Evolutionary conservation across 2,113 vertebrate genomes (phyloP).

Genomic region (Zosterops lateralis): DNA sequence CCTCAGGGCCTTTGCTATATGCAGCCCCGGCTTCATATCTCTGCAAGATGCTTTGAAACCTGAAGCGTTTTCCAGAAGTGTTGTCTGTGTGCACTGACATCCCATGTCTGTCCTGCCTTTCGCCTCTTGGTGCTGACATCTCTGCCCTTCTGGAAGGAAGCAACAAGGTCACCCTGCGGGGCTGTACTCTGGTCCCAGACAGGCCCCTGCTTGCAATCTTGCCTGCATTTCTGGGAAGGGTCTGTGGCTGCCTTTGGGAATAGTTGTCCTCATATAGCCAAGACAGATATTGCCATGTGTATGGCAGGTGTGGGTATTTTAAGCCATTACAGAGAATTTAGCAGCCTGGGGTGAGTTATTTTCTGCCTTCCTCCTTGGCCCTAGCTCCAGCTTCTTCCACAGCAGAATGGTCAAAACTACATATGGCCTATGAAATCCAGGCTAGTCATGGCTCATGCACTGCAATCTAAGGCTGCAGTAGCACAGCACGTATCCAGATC

Average conservation of each 20-base stretch:
- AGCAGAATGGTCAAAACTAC: neutral
- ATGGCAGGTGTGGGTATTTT: neutral
- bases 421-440: neutral
- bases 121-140: neutral
- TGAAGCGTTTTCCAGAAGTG: neutral
- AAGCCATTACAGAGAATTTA: neutral
- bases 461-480: rapidly evolving
- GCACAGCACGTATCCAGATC: neutral
- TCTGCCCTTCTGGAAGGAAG: neutral
- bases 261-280: neutral
- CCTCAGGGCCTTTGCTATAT: neutral
- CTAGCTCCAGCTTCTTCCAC: neutral
- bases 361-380: neutral
- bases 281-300: neutral
- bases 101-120: neutral
- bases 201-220: rapidly evolving
- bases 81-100: neutral
- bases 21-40: neutral
- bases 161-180: neutral
- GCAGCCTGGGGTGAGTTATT: neutral
- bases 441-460: rapidly evolving
- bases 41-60: neutral
- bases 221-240: neutral
- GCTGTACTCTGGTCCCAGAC: rapidly evolving
- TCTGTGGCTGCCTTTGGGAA: neutral